These are phyloP conservation scores for Galeruca laticollis DNA, from an alignment of 2,888 invertebrate genomes.

Conservation along the genomic window DNA sequence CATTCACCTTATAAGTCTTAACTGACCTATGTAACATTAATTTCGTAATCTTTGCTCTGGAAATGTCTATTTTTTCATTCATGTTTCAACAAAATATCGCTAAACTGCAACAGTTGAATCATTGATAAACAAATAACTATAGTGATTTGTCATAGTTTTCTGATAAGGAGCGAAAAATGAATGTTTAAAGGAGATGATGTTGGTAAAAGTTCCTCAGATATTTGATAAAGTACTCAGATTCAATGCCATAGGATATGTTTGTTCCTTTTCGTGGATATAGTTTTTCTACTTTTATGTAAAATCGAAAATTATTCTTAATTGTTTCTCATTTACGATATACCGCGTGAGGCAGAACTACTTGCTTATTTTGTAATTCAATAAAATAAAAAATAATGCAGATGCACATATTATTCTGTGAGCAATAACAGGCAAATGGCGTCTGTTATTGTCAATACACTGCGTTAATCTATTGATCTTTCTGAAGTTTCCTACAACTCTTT, in stretches of 20 bases:
- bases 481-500: no score
- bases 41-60: not conserved
- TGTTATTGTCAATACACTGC: no score
- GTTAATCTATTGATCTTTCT: no score
- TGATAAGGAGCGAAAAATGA: not conserved
- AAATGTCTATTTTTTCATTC: conserved; percentile 9
- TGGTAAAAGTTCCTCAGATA: not conserved
- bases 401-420: no score
- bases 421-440: no score
- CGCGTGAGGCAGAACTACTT: no score
- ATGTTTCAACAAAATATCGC: not conserved
- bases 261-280: not conserved
- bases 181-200: not conserved
- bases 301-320: no score
- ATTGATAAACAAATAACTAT: not conserved
- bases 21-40: conserved; percentile 11
- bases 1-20: not conserved
- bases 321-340: no score
- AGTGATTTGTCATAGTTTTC: not conserved
- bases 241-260: not conserved
- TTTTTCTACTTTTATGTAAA: no score
- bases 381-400: no score
- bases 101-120: not conserved
- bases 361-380: no score
- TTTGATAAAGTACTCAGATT: not conserved